Percentiles rank a stretch among this genome's conserved stretches.
These are phyloP conservation scores for Rhagoletis zephyria DNA, from an alignment of 1,140 invertebrate species.

Conservation along the genomic window DNA sequence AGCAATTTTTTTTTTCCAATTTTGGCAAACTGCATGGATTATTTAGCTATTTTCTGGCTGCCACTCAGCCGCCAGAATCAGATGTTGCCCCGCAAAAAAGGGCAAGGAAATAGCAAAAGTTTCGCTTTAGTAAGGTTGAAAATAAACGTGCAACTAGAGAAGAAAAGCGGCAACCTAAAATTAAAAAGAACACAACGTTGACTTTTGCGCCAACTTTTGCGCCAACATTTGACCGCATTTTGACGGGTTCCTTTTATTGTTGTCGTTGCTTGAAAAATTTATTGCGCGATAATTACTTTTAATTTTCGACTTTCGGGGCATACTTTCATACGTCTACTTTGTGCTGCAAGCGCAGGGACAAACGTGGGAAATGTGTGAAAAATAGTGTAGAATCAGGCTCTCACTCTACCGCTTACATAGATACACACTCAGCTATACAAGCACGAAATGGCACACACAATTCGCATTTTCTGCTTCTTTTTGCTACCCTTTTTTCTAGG, in stretches of 20 bases:
- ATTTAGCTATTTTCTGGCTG: neutral
- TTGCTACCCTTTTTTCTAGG: too few relatives aligned
- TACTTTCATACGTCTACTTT: neutral
- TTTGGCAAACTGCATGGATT: neutral
- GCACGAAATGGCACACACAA: neutral
- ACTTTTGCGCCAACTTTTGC: neutral
- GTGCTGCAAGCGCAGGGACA: neutral
- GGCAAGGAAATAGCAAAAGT: neutral
- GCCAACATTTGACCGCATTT: conserved; percentile 40
- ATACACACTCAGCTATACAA: neutral
- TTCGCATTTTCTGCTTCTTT: neutral
- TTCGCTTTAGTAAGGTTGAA: neutral
- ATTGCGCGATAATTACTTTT: conserved; percentile 45
- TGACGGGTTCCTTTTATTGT: conserved; percentile 17
- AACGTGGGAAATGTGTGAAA: neutral
- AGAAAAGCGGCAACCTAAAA: neutral
- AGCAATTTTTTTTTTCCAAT: conserved; percentile 11
- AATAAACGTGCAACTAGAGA: neutral
- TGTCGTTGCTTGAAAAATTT: conserved; percentile 32
- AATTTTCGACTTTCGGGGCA: conserved; percentile 14
- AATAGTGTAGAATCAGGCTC: neutral
- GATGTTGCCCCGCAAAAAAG: neutral
- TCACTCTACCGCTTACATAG: neutral
- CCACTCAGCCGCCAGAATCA: neutral
- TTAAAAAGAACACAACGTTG: neutral